phyloP scores from a whole-genome alignment of 2,888 invertebrate species.

The Leptinotarsa rubiginosa region DNA sequence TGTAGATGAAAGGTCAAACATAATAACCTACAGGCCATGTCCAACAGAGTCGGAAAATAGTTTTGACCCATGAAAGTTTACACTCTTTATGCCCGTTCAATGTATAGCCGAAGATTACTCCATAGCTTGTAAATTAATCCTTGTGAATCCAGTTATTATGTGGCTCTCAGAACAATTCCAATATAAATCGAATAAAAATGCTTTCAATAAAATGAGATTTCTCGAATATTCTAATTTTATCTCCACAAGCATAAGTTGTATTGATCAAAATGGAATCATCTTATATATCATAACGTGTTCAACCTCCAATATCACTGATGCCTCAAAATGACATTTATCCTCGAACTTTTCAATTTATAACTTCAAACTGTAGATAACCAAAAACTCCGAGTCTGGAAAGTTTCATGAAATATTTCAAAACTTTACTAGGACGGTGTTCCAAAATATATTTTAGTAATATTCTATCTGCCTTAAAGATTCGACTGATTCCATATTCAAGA shows the following conservation, averaged over 20 bases:
- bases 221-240: not conserved
- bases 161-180: too few relatives aligned
- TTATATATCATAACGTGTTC: not conserved
- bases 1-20: too few relatives aligned
- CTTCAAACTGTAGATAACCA: not conserved
- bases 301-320: not conserved
- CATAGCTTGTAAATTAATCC: too few relatives aligned
- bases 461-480: not conserved
- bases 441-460: not conserved
- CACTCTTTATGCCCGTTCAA: too few relatives aligned
- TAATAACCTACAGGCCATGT: too few relatives aligned
- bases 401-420: not conserved
- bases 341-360: not conserved
- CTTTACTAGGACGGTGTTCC: not conserved
- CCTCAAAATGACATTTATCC: not conserved
- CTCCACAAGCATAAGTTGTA: not conserved
- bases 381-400: slow-evolving; percentile 5
- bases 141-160: too few relatives aligned
- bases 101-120: too few relatives aligned
- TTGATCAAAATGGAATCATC: not conserved
- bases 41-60: too few relatives aligned
- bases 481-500: too few relatives aligned
- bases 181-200: not conserved
- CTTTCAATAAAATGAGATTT: not conserved
- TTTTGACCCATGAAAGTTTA: too few relatives aligned